Base-by-base conservation (phyloP, 2,797 vertebrate genomes). In the Uromys caudimaculatus region DNA sequence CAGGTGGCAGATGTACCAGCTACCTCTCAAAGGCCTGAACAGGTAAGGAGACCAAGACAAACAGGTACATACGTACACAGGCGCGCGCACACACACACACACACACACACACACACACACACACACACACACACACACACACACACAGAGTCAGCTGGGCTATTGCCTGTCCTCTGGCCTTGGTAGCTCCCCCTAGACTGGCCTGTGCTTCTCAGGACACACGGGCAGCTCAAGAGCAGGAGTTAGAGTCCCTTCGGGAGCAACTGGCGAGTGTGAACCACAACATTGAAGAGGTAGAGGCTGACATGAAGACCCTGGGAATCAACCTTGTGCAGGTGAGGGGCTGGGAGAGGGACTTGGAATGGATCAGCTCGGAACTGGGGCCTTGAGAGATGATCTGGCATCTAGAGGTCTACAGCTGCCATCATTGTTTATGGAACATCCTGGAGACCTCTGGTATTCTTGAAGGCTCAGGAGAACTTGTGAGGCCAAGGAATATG, bases 291-390 rank as follows among this genome's bases (percentile, higher is more conserved):
- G 98, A 99, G 71, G 98, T 99, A 1, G 97, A 98, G 7, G 97
- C 98, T 38, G 98, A 98, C 92, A 98, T 99, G 97, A 99, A 98
- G 97, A 98, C 98, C 78, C 98, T 98, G 81, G 98, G 97, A 12
- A 97, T 99, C 87, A 99, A 98, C 64, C 97, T 99, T 10, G 90
- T 98, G 89, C 99, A 99, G 99, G 99, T 99, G 87, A 93, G 79
- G n/a, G 35, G 14, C 24, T 71, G 1, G 16, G n/a, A 41, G 4
- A 60, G 17, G 73, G 71, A n/a, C 52, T 52, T 41, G 21, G 9
- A 5, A 21, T 27, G 64, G 81, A 12, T 67, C 11, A 32, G 54
- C 16, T 38, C 32, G 10, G 38, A 38, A n/a, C 78, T 21, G 21
- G 3, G 79, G 47, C 38, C 77, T 93, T 71, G 62, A 64, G 75